Evolutionary conservation across 1,140 invertebrate genomes (phyloP), one percentile per base, ranked within the genome.

Genomic region (Bombus waltoni): DNA sequence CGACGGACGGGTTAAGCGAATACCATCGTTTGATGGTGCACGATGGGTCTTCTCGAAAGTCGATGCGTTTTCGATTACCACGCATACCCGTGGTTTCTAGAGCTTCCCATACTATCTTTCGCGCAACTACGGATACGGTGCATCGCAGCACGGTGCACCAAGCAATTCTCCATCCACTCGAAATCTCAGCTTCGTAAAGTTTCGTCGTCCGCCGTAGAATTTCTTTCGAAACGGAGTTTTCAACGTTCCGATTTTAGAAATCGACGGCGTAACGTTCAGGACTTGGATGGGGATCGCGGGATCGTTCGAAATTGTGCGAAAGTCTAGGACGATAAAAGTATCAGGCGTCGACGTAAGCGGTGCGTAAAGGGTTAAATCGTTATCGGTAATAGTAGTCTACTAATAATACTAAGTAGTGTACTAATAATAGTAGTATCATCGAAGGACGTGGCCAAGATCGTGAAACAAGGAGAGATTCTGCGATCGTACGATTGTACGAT

Each of bases 1-100:
- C 53, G 28, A 13, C 11, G 28, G 53, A 18, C 35, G 53, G 5
- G 10, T 40, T 18, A 18, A 38, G 53, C 15, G 28, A 76, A 62
- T 25, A 10, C 65, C 65, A 47, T 0, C 62, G 25, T 81, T 81
- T 73, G 40, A 57, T 40, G 66, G 25, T 78, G 11, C 76, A 38
- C 83, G 77, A 75, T 68, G 73, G 85, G 85, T 86, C 85, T 86
- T 86, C 85, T 82, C 80, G 79, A 72, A 86, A 86, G 85, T 71
- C 72, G 65, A 76, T 47, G 79, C 79, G 85, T 86, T 86, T 82
- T 82, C 79, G 79, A 86, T 86, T 86, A 86, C 72, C 85, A 65
- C 79, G 80, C 78, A 76, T 86, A 57, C 85, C 38, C 42, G 57
- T 80, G 66, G 9, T 80, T 86, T 86, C 25, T 86, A 86, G 47